Evolutionary conservation across 2,113 vertebrate species (phyloP).

Genomic region (Hypomesus transpacificus): DNA sequence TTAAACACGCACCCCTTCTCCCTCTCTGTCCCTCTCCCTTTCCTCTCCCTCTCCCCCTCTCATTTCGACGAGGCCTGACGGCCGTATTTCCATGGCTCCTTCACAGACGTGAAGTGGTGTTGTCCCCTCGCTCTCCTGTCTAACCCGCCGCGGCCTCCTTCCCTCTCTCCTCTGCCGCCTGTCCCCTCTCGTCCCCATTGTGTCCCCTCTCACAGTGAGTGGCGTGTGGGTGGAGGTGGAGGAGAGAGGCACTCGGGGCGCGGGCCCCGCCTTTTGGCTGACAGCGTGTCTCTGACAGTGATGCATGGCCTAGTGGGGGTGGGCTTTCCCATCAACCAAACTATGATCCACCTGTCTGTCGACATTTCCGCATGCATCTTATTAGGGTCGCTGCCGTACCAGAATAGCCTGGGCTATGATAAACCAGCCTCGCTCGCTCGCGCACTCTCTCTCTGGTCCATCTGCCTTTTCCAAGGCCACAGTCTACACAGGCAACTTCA

Average conservation of each 20-base stretch:
- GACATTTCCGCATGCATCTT: slow-evolving; percentile 52
- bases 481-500: not conserved
- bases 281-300: slow-evolving; percentile 65
- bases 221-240: slow-evolving; percentile 64
- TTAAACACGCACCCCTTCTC: not conserved
- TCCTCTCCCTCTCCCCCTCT: slow-evolving; percentile 26
- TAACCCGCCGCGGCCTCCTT: slow-evolving; percentile 69
- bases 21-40: slow-evolving; percentile 29
- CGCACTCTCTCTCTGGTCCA: not conserved
- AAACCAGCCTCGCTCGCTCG: not conserved
- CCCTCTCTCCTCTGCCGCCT: slow-evolving; percentile 65
- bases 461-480: not conserved
- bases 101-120: not conserved
- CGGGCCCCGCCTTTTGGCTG: slow-evolving; percentile 18
- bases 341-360: slow-evolving; percentile 63
- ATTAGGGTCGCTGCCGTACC: not conserved
- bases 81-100: slow-evolving; percentile 4
- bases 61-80: not conserved
- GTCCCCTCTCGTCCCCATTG: slow-evolving; percentile 63
- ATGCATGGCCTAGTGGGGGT: slow-evolving; percentile 60
- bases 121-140: slow-evolving; percentile 30
- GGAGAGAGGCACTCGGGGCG: slow-evolving; percentile 43
- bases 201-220: slow-evolving; percentile 63
- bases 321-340: slow-evolving; percentile 38
- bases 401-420: not conserved